These are phyloP conservation scores for Penaeus japonicus DNA, from an alignment of 1,140 invertebrate species.

Conservation along the genomic window DNA sequence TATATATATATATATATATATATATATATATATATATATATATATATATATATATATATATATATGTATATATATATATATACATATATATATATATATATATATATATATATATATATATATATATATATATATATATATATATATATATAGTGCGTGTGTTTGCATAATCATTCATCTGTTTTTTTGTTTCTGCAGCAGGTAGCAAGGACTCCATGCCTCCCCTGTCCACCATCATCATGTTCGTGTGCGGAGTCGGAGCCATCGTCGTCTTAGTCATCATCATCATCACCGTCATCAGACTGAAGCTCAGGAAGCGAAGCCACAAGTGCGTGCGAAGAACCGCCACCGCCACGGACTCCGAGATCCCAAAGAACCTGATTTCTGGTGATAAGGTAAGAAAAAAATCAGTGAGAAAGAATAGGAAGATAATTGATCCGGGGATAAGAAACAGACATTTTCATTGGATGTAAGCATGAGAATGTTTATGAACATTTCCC, in stretches of 20 bases:
- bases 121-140: conserved; percentile 1
- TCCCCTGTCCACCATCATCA: background rate
- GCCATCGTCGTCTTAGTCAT: conserved; percentile 39
- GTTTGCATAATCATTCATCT: background rate
- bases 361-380: conserved; percentile 1
- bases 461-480: no score
- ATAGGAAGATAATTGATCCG: no score
- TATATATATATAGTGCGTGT: background rate
- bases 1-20: no score
- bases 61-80: no score
- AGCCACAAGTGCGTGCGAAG: conserved; percentile 34
- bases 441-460: no score
- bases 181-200: background rate
- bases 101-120: conserved; percentile 18
- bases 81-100: background rate
- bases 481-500: background rate
- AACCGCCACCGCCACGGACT: conserved; percentile 18
- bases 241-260: conserved; percentile 42
- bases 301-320: background rate
- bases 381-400: background rate
- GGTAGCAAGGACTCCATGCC: background rate
- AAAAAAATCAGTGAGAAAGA: no score
- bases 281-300: conserved; percentile 23
- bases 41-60: no score
- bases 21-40: no score